These are phyloP conservation scores for Melanostoma mellinum DNA, from an alignment of 2,888 invertebrate species.

Conservation along the genomic window DNA sequence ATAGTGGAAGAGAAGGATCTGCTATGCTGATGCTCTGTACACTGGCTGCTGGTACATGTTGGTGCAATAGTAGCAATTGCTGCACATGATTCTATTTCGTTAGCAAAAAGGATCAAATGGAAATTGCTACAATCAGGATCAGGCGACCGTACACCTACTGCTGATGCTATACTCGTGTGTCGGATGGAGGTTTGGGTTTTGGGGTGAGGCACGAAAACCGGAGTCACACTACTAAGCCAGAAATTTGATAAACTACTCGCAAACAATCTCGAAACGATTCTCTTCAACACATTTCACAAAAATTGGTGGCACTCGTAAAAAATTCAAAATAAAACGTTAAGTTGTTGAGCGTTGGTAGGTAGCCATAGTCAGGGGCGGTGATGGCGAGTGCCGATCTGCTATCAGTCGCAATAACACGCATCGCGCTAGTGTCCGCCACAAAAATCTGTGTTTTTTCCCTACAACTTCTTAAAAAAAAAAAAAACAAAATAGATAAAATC, in stretches of 20 bases:
- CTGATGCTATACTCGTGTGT: neutral
- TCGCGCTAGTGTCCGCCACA: too few species aligned
- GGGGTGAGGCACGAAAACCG: constrained; percentile 11
- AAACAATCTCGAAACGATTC: constrained; percentile 75
- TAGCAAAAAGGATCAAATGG: constrained; percentile 51
- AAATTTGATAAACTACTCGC: constrained; percentile 75
- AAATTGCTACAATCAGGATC: constrained; percentile 67
- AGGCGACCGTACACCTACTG: neutral
- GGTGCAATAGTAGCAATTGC: constrained; percentile 41
- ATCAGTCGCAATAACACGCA: too few species aligned
- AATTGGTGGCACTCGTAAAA: constrained; percentile 70
- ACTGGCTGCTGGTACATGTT: neutral
- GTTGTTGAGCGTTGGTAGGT: neutral
- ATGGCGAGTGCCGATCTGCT: too few species aligned
- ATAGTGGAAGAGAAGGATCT: constrained; percentile 12
- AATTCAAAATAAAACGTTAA: constrained; percentile 48
- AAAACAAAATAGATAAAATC: too few species aligned
- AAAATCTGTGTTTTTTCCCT: too few species aligned
- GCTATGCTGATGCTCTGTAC: too few species aligned
- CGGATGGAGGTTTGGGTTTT: neutral
- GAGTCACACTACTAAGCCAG: constrained; percentile 55
- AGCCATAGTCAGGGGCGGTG: neutral
- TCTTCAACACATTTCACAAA: constrained; percentile 74
- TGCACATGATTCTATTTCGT: constrained; percentile 47
- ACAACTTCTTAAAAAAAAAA: too few species aligned